phyloP scores from a whole-genome alignment of 2,797 vertebrate species.

The Chromobotia macracanthus region DNA sequence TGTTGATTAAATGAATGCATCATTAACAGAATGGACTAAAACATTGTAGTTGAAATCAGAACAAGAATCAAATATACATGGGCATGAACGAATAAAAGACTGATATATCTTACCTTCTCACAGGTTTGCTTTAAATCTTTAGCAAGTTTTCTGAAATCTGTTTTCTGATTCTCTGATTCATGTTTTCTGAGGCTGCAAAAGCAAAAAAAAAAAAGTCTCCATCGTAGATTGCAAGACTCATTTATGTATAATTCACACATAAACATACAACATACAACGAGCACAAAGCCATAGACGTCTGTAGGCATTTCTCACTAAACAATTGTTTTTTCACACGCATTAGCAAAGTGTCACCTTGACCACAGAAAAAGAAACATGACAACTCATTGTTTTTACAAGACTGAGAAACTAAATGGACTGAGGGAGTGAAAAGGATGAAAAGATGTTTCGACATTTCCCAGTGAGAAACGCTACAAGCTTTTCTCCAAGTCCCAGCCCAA shows the following conservation, averaged over 20 bases:
- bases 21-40: background rate
- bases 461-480: slow-evolving; percentile 58
- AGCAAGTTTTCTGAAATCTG: background rate
- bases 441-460: slow-evolving; percentile 49
- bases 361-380: slow-evolving; percentile 37
- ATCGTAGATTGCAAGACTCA: too few species aligned
- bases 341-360: slow-evolving; percentile 49
- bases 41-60: too few species aligned
- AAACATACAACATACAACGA: slow-evolving; percentile 5
- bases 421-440: slow-evolving; percentile 44
- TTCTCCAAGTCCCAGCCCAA: slow-evolving; percentile 70
- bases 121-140: background rate
- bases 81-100: background rate
- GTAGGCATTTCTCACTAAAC: background rate
- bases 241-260: too few species aligned
- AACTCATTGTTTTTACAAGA: slow-evolving; percentile 45
- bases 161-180: background rate
- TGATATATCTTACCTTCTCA: background rate
- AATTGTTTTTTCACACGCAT: slow-evolving; percentile 33
- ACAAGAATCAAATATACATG: background rate
- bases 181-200: too few species aligned
- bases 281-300: slow-evolving; percentile 3
- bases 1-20: background rate
- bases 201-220: background rate
- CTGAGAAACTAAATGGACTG: slow-evolving; percentile 38